phyloP scores from a whole-genome alignment of 2,113 vertebrate genomes.

The Tretioscincus oriximinensis region DNA sequence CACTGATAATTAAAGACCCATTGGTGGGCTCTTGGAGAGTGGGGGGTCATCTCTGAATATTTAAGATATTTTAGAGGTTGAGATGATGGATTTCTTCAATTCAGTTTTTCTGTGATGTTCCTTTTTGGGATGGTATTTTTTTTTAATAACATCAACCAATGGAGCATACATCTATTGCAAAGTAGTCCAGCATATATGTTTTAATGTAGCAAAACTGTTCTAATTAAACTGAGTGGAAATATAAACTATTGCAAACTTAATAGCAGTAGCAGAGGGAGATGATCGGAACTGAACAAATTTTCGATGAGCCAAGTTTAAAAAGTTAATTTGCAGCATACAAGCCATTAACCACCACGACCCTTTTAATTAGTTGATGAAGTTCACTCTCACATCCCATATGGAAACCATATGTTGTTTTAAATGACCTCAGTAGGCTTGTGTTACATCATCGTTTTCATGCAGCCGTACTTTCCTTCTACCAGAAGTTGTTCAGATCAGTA shows the following conservation, averaged over 20 bases:
- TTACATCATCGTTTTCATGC: neutral
- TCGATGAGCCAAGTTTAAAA: constrained; percentile 20
- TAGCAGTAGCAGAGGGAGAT: neutral
- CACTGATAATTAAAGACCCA: neutral
- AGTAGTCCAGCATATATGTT: neutral
- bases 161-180: neutral
- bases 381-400: constrained; percentile 2
- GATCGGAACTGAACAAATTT: constrained; percentile 7
- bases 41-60: too few species aligned
- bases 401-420: constrained; percentile 27
- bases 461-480: neutral
- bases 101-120: neutral
- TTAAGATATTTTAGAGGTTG: neutral
- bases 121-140: neutral
- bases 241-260: neutral
- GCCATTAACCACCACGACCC: constrained; percentile 56
- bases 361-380: constrained; percentile 62
- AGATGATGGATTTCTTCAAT: neutral
- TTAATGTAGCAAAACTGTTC: neutral
- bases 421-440: neutral
- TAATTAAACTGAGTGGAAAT: neutral
- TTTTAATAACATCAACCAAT: neutral
- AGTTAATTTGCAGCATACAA: constrained; percentile 63
- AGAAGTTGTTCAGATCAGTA: neutral
- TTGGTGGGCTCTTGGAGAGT: too few species aligned